These are phyloP conservation scores for Carettochelys insculpta DNA, from an alignment of 2,113 vertebrate genomes.

Conservation along the genomic window DNA sequence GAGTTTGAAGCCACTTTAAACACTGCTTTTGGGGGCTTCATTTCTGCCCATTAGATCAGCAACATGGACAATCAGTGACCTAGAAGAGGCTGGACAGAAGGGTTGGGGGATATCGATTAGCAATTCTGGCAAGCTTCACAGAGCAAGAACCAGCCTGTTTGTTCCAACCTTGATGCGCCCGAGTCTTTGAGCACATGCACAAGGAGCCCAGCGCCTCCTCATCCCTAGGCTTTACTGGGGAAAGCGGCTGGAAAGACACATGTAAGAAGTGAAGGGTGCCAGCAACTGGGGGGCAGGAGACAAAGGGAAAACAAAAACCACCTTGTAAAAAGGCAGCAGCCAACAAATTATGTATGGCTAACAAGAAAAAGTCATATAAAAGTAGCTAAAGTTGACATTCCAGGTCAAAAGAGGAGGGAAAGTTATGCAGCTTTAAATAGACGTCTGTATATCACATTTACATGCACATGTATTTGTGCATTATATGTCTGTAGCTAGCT, in stretches of 20 bases:
- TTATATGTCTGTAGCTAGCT: too few relatives aligned
- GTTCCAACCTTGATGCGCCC: fast-evolving
- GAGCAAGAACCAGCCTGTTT: fast-evolving
- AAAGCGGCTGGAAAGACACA: fast-evolving
- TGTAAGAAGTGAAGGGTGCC: fast-evolving
- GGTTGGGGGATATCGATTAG: not conserved
- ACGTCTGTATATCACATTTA: not conserved
- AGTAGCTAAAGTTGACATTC: not conserved
- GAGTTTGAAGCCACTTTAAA: not conserved
- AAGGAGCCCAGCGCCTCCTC: not conserved
- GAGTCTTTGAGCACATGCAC: not conserved
- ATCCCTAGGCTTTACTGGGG: not conserved
- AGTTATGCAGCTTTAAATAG: not conserved
- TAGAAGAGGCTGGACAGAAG: not conserved
- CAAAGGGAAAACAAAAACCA: not conserved
- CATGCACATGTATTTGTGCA: not conserved
- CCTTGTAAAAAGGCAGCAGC: fast-evolving
- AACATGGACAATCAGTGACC: not conserved
- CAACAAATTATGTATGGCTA: not conserved
- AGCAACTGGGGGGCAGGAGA: not conserved
- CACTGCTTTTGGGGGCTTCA: fast-evolving
- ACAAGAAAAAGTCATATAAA: conserved; percentile 7
- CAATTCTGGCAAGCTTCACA: not conserved
- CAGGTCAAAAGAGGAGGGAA: not conserved
- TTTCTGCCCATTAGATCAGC: not conserved